Evolutionary conservation across 1,140 invertebrate genomes (phyloP).

Genomic region (Bicyclus anynana): DNA sequence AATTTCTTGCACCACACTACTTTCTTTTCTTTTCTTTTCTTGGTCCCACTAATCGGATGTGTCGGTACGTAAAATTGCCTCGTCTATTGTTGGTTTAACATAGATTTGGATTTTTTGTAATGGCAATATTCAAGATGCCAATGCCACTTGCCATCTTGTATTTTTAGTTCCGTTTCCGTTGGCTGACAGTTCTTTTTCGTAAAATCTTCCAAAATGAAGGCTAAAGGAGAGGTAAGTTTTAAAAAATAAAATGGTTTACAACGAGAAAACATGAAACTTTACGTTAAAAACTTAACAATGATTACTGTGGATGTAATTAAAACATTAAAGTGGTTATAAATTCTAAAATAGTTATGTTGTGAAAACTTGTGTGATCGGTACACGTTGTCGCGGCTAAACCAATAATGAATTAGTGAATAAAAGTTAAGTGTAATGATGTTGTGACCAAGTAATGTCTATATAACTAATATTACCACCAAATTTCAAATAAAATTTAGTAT

Average conservation of each 20-base stretch:
- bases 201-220: slow-evolving; percentile 69
- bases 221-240: slow-evolving; percentile 71
- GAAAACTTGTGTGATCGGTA: not conserved
- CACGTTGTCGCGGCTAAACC: not conserved
- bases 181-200: slow-evolving; percentile 38
- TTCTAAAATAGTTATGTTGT: not conserved
- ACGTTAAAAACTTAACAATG: not conserved
- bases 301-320: not conserved
- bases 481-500: not conserved
- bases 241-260: slow-evolving; percentile 22
- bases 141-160: slow-evolving; percentile 59
- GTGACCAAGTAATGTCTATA: not conserved
- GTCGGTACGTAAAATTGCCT: too few relatives aligned
- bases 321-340: not conserved
- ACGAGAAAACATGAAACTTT: slow-evolving; percentile 1
- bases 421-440: not conserved
- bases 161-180: slow-evolving; percentile 61
- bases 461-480: not conserved
- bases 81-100: too few relatives aligned
- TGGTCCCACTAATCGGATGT: too few relatives aligned
- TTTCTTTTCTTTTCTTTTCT: too few relatives aligned
- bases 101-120: slow-evolving; percentile 9
- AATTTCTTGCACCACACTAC: too few relatives aligned
- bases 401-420: not conserved
- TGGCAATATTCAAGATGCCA: slow-evolving; percentile 28